phyloP scores from a whole-genome alignment of 1,140 invertebrate genomes.

The Hydropsyche tenuis region DNA sequence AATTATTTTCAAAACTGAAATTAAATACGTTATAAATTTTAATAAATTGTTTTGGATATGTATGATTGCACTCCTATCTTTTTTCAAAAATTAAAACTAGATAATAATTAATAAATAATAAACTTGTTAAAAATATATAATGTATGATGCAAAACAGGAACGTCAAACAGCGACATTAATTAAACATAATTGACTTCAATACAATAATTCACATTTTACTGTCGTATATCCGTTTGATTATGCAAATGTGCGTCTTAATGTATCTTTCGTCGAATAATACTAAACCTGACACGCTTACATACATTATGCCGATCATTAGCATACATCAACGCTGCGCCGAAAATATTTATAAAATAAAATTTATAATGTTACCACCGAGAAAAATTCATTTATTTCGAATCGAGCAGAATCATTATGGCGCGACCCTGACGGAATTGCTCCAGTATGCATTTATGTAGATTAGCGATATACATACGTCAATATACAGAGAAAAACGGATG shows the following conservation, averaged over 20 bases:
- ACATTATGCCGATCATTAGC: slow-evolving; percentile 14
- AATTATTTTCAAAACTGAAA: not conserved
- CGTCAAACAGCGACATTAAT: no score
- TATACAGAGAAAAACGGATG: slow-evolving; percentile 20
- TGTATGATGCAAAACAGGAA: no score
- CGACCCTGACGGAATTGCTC: slow-evolving; percentile 16
- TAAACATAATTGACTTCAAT: slow-evolving; percentile 10
- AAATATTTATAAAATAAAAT: no score
- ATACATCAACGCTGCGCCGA: not conserved
- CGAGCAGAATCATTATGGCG: not conserved
- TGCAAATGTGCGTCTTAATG: slow-evolving; percentile 11
- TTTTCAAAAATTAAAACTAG: no score
- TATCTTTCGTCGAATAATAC: slow-evolving; percentile 9
- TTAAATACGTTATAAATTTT: not conserved
- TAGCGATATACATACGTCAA: slow-evolving; percentile 7
- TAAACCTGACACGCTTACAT: slow-evolving; percentile 19
- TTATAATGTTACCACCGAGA: no score
- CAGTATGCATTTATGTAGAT: not conserved
- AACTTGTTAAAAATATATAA: no score
- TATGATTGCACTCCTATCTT: not conserved
- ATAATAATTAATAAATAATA: no score
- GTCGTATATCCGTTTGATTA: slow-evolving; percentile 8
- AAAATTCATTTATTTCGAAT: no score
- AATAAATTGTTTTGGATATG: not conserved
- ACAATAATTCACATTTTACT: slow-evolving; percentile 10